Conservation (phyloP, 1,140 invertebrate species). For the Holotrichia oblita region DNA sequence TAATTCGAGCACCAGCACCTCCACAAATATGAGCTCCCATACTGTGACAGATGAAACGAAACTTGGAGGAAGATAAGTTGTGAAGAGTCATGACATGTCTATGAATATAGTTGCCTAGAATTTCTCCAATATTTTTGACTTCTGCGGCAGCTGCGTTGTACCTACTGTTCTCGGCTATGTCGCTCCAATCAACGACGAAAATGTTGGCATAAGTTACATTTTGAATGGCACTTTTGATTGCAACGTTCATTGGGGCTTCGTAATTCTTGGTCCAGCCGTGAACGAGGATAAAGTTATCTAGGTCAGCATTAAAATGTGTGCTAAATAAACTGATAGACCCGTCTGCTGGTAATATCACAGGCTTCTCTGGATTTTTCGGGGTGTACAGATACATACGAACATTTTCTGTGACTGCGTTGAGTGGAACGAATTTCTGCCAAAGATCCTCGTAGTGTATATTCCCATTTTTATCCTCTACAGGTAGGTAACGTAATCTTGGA, state of each 20-base stretch:
- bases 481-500: neutral
- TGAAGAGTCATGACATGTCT: conserved; percentile 55
- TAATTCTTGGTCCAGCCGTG: conserved; percentile 60
- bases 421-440: neutral
- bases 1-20: conserved; percentile 64
- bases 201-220: conserved; percentile 64
- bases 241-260: conserved; percentile 52
- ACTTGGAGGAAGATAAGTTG: conserved; percentile 54
- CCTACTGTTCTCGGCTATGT: conserved; percentile 51
- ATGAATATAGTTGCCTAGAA: conserved; percentile 64
- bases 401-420: neutral
- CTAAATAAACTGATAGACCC: too few relatives aligned
- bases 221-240: conserved; percentile 58
- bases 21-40: conserved; percentile 75
- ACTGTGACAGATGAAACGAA: conserved; percentile 69
- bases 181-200: conserved; percentile 68
- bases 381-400: neutral
- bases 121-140: conserved; percentile 64
- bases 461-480: neutral
- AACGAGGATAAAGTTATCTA: conserved; percentile 52
- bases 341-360: too few relatives aligned
- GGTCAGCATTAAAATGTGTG: too few relatives aligned
- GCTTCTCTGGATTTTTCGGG: neutral
- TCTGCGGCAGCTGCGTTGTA: conserved; percentile 64
- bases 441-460: neutral